Evolutionary conservation across 2,113 vertebrate species (phyloP).

Genomic region (Phodopus roborovskii): DNA sequence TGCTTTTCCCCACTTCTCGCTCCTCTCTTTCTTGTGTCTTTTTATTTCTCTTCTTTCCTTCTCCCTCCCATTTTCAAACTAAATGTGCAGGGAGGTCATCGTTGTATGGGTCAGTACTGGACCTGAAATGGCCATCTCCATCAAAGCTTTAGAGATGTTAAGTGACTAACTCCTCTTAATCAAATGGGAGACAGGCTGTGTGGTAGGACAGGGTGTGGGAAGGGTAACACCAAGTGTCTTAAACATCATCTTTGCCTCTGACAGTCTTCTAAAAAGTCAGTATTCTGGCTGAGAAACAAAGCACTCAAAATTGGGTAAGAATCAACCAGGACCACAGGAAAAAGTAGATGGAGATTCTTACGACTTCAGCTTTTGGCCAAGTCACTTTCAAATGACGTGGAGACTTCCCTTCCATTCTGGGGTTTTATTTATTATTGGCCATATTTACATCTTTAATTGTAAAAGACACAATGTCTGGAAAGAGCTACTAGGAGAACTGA

Average conservation of each 20-base stretch:
- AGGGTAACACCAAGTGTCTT: not conserved
- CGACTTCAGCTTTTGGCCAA: not conserved
- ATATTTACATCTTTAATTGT: not conserved
- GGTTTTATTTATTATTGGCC: not conserved
- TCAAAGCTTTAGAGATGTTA: not conserved
- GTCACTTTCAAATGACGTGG: not conserved
- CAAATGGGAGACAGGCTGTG: not conserved
- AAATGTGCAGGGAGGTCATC: not conserved
- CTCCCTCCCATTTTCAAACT: not conserved
- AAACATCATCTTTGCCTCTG: not conserved
- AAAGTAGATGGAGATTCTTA: not conserved
- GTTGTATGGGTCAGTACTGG: not conserved
- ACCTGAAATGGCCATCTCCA: not conserved
- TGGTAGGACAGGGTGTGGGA: accelerated
- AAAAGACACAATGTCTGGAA: not conserved
- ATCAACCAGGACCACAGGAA: not conserved
- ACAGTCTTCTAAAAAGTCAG: not conserved
- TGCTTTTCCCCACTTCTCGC: not conserved
- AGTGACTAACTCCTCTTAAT: not conserved
- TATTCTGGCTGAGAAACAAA: not conserved
- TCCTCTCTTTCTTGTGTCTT: not conserved
- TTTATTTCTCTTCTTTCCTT: not conserved
- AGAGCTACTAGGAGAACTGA: not conserved
- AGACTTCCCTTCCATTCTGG: not conserved
- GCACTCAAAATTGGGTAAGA: not conserved